These are phyloP conservation scores for Caenorhabditis sp. DNA, from an alignment of 2,888 invertebrate genomes.

Conservation along the genomic window DNA sequence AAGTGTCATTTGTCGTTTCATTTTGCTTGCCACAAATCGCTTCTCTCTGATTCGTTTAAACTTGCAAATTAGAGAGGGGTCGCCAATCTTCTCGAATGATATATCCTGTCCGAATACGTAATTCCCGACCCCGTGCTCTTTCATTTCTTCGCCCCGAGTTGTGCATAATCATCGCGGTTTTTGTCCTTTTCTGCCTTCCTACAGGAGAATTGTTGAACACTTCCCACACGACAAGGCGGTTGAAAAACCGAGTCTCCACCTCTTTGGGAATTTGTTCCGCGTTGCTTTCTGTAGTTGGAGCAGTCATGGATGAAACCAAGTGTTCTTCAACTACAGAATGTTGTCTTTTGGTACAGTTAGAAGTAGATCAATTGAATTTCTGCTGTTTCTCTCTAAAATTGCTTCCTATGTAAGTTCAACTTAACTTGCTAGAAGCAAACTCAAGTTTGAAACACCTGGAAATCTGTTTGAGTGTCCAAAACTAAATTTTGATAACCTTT, in stretches of 20 bases:
- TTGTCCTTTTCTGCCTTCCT: background rate
- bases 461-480: too few species aligned
- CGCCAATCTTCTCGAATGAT: conserved; percentile 24
- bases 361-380: too few species aligned
- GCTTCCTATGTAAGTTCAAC: too few species aligned
- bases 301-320: conserved; percentile 11
- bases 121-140: conserved; percentile 38
- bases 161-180: conserved; percentile 31
- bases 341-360: too few species aligned
- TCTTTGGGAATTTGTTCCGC: conserved; percentile 16
- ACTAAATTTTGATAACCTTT: too few species aligned
- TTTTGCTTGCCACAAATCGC: conserved; percentile 42
- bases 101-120: conserved; percentile 52
- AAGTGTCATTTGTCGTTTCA: too few species aligned
- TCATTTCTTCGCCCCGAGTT: background rate
- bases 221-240: background rate
- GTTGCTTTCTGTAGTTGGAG: conserved; percentile 22
- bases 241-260: conserved; percentile 6
- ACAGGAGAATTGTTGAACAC: background rate
- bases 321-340: too few species aligned
- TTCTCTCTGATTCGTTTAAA: conserved; percentile 43
- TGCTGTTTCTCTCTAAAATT: too few species aligned
- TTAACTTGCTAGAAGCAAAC: too few species aligned
- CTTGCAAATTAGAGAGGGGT: conserved; percentile 59
- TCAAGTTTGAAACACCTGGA: too few species aligned